A percentile compares a stretch with the other conserved stretches of the same genome.
phyloP scores from a whole-genome alignment of 1,140 invertebrate genomes.

The Megalonaias nervosa region DNA sequence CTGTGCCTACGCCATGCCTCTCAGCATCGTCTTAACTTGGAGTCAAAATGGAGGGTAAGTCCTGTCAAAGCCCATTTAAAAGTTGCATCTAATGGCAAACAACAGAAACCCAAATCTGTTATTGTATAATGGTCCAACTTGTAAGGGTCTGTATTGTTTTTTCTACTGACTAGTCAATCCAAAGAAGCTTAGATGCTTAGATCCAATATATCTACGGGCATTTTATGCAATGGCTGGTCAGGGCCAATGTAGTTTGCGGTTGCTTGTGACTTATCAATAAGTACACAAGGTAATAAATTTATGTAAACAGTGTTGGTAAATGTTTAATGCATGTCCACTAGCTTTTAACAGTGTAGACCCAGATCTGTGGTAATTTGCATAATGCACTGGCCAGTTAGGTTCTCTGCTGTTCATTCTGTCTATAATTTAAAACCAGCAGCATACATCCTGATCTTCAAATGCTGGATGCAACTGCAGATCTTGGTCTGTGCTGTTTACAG shows the following conservation, averaged over 20 bases:
- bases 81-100: not conserved
- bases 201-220: not conserved
- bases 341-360: too few relatives aligned
- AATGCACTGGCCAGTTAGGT: too few relatives aligned
- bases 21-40: constrained; percentile 35
- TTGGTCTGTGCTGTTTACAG: too few relatives aligned
- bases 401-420: too few relatives aligned
- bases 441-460: too few relatives aligned
- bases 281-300: not conserved
- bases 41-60: constrained; percentile 52
- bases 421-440: too few relatives aligned
- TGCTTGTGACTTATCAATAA: too few relatives aligned
- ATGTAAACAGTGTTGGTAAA: not conserved
- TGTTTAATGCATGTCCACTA: not conserved
- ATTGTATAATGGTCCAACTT: not conserved
- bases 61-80: not conserved
- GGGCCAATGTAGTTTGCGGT: not conserved
- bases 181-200: not conserved
- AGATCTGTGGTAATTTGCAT: too few relatives aligned
- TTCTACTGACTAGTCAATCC: not conserved
- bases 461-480: too few relatives aligned
- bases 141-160: not conserved
- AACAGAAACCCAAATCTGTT: not conserved
- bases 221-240: not conserved
- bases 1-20: constrained; percentile 50